A percentile compares a stretch with the other conserved stretches of the same genome.
Evolutionary conservation across 2,113 vertebrate genomes (phyloP).

Genomic region (Theropithecus gelada): DNA sequence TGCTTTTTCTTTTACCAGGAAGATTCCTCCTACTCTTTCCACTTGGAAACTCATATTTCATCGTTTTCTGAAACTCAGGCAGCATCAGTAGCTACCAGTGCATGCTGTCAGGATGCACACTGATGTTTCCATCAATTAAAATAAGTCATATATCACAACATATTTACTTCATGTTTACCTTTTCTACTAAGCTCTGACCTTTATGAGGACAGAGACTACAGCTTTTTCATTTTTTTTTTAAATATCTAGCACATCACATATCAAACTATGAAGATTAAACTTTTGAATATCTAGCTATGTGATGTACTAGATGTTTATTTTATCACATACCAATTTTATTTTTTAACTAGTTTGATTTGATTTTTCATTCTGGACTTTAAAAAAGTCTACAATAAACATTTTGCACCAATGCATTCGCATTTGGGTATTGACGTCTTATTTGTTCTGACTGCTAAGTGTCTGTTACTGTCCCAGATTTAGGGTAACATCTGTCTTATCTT

Average conservation of each 20-base stretch:
- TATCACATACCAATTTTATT: not conserved
- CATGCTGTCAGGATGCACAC: not conserved
- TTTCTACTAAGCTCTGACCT: not conserved
- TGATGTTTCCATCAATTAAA: not conserved
- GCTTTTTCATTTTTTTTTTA: not conserved
- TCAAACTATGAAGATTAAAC: not conserved
- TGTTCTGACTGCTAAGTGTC: conserved; percentile 42
- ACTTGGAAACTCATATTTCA: not conserved
- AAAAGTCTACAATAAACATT: not conserved
- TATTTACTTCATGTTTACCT: not conserved
- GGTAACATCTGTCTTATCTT: conserved; percentile 69
- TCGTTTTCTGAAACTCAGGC: not conserved
- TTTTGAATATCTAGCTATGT: no score
- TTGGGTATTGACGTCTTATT: conserved; percentile 23
- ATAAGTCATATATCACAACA: not conserved
- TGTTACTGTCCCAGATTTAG: conserved; percentile 55
- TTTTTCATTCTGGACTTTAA: not conserved
- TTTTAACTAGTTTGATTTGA: not conserved
- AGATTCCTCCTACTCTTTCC: not conserved
- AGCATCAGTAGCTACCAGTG: not conserved
- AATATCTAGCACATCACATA: not conserved
- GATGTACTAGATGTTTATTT: no score
- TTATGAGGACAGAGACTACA: not conserved
- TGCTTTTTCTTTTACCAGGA: not conserved
- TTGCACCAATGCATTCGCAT: not conserved